A percentile compares a stretch with the other conserved stretches of the same genome.
phyloP scores from a whole-genome alignment of 1,140 invertebrate genomes.

The Drosophila nebulosa region DNA sequence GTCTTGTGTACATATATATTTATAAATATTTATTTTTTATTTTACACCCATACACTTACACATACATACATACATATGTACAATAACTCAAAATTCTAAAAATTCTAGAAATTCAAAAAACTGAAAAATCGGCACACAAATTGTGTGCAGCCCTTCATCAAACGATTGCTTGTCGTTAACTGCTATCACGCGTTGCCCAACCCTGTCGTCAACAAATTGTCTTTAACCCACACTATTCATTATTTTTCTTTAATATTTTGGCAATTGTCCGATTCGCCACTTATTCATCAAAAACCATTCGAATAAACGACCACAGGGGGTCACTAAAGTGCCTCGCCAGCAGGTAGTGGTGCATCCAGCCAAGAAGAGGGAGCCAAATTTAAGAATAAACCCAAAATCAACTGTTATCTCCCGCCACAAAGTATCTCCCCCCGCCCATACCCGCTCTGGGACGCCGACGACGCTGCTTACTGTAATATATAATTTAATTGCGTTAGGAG shows the following conservation, averaged over 20 bases:
- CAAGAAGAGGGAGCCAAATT: constrained; percentile 1
- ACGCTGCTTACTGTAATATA: constrained; percentile 27
- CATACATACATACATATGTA: constrained; percentile 29
- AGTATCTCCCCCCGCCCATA: neutral
- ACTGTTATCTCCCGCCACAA: neutral
- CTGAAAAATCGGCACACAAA: constrained; percentile 9
- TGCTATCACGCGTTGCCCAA: constrained; percentile 23
- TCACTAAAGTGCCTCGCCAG: neutral
- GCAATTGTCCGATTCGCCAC: constrained; percentile 34
- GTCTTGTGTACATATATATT: neutral
- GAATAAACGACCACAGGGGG: neutral
- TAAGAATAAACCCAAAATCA: neutral
- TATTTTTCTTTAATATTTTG: constrained; percentile 52
- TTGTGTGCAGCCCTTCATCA: constrained; percentile 14
- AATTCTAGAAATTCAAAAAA: neutral
- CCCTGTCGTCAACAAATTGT: constrained; percentile 23
- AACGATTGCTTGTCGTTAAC: neutral
- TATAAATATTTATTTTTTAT: neutral
- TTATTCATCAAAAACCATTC: neutral
- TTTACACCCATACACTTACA: constrained; percentile 21
- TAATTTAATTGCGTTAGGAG: neutral
- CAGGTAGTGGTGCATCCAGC: neutral
- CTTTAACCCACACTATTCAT: constrained; percentile 24
- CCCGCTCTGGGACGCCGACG: constrained; percentile 23
- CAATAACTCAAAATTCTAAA: constrained; percentile 42